Conservation (phyloP, 2,888 invertebrate species). For the Trissonchulus latispiculum region DNA sequence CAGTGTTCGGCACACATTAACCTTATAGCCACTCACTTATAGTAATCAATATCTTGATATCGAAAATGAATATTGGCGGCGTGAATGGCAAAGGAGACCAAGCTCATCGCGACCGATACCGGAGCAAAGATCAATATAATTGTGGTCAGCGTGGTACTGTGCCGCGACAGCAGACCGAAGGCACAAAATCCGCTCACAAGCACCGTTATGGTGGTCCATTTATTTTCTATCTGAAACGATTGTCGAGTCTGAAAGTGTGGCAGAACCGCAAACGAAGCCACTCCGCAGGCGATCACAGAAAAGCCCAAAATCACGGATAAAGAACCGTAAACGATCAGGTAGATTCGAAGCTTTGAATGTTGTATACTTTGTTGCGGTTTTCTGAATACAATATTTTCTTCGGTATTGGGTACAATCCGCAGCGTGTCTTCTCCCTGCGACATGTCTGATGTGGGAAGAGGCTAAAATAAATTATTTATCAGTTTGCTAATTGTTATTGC, state of each 20-base stretch:
- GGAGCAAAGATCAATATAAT: background rate
- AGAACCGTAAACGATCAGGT: background rate
- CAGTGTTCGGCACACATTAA: too few relatives aligned
- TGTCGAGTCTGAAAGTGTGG: constrained; percentile 11
- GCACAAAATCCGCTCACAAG: constrained; percentile 18
- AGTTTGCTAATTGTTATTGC: too few relatives aligned
- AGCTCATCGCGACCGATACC: background rate
- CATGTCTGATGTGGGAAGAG: too few relatives aligned
- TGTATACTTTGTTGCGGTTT: background rate
- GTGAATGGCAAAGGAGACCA: constrained; percentile 12
- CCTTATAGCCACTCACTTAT: background rate
- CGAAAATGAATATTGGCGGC: constrained; percentile 18
- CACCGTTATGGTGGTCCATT: constrained; percentile 19
- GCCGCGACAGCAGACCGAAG: background rate
- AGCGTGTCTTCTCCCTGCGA: background rate
- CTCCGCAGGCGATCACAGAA: constrained; percentile 14
- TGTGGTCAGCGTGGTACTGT: background rate
- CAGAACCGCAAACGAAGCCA: constrained; percentile 2
- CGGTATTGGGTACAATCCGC: background rate
- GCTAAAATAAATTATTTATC: too few relatives aligned
- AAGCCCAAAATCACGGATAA: constrained; percentile 14
- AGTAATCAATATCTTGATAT: constrained; percentile 1
- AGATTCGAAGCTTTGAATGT: background rate
- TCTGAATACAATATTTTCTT: background rate
- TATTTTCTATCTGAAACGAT: constrained; percentile 18